A percentile compares a stretch with the other conserved stretches of the same genome.
Evolutionary conservation across 2,797 vertebrate species (phyloP).

Genomic region (Sebastes umbrosus): DNA sequence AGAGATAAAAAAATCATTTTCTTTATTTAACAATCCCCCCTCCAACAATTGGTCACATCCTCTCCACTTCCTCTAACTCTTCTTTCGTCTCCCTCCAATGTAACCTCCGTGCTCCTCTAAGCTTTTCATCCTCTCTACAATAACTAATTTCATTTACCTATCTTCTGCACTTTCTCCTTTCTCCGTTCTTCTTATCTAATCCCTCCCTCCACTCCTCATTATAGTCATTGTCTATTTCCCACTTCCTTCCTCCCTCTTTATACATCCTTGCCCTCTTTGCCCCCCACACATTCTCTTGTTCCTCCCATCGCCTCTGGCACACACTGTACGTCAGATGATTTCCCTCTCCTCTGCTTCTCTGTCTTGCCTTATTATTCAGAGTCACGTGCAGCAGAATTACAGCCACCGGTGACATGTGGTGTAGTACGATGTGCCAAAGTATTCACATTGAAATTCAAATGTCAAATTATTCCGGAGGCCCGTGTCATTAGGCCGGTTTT

Average conservation of each 20-base stretch:
- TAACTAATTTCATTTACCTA: conserved; percentile 14
- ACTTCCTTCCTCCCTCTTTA: neutral
- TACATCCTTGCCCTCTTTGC: conserved; percentile 1
- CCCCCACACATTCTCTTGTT: neutral
- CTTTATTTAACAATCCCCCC: conserved; percentile 1
- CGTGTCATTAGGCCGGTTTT: neutral
- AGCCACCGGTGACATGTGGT: neutral
- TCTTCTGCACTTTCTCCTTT: neutral
- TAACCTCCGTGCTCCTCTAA: conserved; percentile 11
- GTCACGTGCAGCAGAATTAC: neutral
- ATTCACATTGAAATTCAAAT: neutral
- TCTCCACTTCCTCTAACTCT: neutral
- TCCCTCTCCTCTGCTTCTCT: neutral
- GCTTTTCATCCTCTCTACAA: conserved; percentile 13
- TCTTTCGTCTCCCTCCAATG: neutral
- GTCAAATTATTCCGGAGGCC: neutral
- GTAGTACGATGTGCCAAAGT: neutral
- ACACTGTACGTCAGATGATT: neutral
- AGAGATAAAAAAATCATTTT: conserved; percentile 8
- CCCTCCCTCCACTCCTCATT: conserved; percentile 14
- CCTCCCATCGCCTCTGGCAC: neutral
- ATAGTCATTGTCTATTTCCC: neutral
- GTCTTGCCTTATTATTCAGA: neutral
- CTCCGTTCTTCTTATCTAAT: conserved; percentile 22
- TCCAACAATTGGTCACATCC: neutral